Percentiles rank a stretch among this genome's conserved stretches.
Conservation (phyloP, 2,113 vertebrate species). For the Cisticola juncidis region DNA sequence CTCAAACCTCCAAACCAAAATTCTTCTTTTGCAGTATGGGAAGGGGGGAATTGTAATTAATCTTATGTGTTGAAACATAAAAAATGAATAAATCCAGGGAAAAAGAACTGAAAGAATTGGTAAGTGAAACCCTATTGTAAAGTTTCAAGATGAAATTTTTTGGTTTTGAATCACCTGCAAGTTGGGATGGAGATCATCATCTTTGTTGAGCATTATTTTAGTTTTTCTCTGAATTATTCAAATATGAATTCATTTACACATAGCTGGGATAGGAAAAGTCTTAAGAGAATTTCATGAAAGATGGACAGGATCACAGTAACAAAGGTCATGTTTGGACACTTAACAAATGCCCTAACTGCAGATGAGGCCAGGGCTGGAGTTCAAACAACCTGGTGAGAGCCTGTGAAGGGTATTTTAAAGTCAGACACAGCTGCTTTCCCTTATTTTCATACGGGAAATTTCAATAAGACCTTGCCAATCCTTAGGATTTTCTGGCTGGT, state of each 20-base stretch:
- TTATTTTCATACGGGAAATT: background rate
- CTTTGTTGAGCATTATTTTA: background rate
- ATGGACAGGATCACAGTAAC: background rate
- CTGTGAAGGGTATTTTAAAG: background rate
- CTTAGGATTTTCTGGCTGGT: background rate
- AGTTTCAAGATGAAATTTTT: background rate
- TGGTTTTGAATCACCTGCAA: background rate
- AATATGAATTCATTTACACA: background rate
- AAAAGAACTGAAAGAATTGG: background rate
- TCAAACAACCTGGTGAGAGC: background rate
- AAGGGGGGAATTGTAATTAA: background rate
- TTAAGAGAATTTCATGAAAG: background rate
- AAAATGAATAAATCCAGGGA: background rate
- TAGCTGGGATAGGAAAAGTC: background rate
- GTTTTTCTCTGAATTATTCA: background rate
- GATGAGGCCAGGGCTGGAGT: background rate
- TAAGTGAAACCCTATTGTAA: background rate
- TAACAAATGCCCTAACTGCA: background rate
- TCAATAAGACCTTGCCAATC: background rate
- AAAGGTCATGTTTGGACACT: background rate
- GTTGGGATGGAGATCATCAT: background rate
- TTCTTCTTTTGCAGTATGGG: background rate
- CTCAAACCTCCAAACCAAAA: background rate
- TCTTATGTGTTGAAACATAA: background rate
- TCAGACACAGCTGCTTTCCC: fast-evolving